Base-by-base conservation (phyloP, 2,888 invertebrate species). In the Hirtodrosophila trivittata region DNA sequence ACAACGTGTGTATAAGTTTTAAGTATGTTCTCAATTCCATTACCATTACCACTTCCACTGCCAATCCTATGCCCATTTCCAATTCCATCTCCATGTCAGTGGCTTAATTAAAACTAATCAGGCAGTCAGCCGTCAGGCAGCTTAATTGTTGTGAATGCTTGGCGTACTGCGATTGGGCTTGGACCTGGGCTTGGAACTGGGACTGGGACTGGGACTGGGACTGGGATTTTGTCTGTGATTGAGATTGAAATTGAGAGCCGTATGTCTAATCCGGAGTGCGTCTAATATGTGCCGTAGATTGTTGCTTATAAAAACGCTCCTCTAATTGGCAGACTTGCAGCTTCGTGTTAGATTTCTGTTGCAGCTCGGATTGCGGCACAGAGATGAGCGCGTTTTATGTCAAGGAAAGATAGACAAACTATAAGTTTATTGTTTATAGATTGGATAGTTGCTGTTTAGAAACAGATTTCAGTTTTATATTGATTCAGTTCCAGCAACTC, bases 91-190 rank as follows among this genome's bases (percentile, higher is more conserved):
- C 54, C 52, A 73, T 59, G 59, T 59, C 56, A 67, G 49, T 55
- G 37, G 35, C 56, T 77, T 75, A 80, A 80, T 84, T 84, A 67
- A 75, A 77, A 72, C 73, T 82, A 84, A 80, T 80, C 75, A 81
- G 64, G 52, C 51, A 72, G 50, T 21, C 33, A 42, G 68, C 60
- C 25, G 52, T 66, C 47, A 26, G 39, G 49, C 58, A 35, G 38
- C 46, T 59, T 65, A 60, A 81, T 69, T 84, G 69, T 52, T 62
- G 56, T 69, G 72, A 77, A 54, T 72, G 72, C 42, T 56, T 45
- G 25, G 26, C 59, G 38, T 33, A 51, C 32, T 62, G 60, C 52
- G 57, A 59, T 56, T 41, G 10, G 45, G 33, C 18, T 21, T 30
- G 45, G 45, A 50, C 25, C 39, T 26, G 33, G 14, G 21, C 6